A percentile compares a stretch with the other conserved stretches of the same genome.
These are phyloP conservation scores for Aurelia sp. DNA, from an alignment of 30 jellyfish, hydroid and myxozoan species.

Conservation along the genomic window DNA sequence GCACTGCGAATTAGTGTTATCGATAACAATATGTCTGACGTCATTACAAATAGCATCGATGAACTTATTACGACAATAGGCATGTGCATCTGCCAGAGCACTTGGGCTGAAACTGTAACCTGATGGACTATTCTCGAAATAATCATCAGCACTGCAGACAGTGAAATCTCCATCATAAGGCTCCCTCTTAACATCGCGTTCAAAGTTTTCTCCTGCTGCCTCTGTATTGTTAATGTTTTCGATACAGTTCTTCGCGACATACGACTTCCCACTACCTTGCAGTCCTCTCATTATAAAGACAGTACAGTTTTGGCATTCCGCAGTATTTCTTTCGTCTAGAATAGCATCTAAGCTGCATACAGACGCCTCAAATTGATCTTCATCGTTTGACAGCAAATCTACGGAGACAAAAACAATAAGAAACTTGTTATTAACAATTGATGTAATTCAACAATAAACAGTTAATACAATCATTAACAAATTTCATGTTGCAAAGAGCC, in stretches of 20 bases:
- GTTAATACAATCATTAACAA: no score
- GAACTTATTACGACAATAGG: slow-evolving; percentile 74
- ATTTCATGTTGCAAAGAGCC: no score
- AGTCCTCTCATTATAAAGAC: slow-evolving; percentile 93
- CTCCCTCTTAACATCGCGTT: neutral
- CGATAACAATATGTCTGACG: slow-evolving; percentile 57
- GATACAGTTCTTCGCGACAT: slow-evolving; percentile 10
- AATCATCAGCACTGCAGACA: slow-evolving; percentile 94
- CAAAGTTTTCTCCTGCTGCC: neutral
- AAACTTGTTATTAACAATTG: no score
- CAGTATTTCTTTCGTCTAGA: neutral
- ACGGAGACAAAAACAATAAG: neutral
- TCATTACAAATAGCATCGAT: slow-evolving; percentile 50
- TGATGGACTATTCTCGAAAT: slow-evolving; percentile 44
- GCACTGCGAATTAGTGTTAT: slow-evolving; percentile 85
- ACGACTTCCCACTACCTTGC: slow-evolving; percentile 98
- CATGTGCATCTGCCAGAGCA: slow-evolving; percentile 83
- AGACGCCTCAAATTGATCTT: slow-evolving; percentile 53
- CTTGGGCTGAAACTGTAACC: slow-evolving; percentile 70
- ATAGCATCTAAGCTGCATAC: slow-evolving; percentile 30
- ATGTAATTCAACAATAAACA: no score
- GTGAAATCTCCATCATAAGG: neutral
- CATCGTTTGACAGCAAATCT: slow-evolving; percentile 60
- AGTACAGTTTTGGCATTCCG: neutral
- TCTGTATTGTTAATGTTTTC: slow-evolving; percentile 23